A percentile compares a stretch with the other conserved stretches of the same genome.
phyloP scores from a whole-genome alignment of 2,888 invertebrate species.

The Creontiades dilutus region DNA sequence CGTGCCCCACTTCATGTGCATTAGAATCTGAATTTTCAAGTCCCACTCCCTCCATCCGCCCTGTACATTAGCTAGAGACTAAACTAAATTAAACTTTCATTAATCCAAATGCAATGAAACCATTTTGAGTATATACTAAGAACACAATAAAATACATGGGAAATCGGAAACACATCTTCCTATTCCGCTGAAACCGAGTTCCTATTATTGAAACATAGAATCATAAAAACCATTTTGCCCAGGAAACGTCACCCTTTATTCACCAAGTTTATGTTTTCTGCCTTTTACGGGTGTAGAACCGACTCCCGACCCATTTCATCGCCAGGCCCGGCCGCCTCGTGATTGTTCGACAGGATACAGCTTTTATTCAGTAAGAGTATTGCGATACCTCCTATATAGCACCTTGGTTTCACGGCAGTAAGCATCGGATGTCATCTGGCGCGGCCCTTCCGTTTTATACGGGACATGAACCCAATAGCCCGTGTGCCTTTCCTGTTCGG shows the following conservation, averaged over 20 bases:
- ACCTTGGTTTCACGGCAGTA: conserved; percentile 22
- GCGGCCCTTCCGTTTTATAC: conserved; percentile 7
- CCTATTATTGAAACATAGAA: background rate
- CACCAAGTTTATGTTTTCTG: background rate
- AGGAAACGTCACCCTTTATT: background rate
- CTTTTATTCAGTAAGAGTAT: background rate
- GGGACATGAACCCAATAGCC: conserved; percentile 10
- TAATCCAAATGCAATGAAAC: too few species aligned
- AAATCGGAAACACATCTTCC: too few species aligned
- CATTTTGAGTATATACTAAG: too few species aligned
- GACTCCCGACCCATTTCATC: conserved; percentile 14
- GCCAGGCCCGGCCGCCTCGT: background rate
- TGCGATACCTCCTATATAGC: background rate
- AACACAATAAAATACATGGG: too few species aligned
- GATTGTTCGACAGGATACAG: background rate
- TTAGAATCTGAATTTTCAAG: too few species aligned
- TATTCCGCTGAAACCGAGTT: background rate
- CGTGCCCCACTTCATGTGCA: too few species aligned
- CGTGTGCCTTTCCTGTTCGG: conserved; percentile 18
- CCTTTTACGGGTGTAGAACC: conserved; percentile 12
- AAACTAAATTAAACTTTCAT: too few species aligned
- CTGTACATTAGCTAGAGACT: too few species aligned
- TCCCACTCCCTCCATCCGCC: too few species aligned
- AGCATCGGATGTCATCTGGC: conserved; percentile 30
- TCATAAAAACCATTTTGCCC: background rate